These are phyloP conservation scores for Drosophila bifasciata DNA, from an alignment of 1,140 invertebrate genomes.

Conservation along the genomic window DNA sequence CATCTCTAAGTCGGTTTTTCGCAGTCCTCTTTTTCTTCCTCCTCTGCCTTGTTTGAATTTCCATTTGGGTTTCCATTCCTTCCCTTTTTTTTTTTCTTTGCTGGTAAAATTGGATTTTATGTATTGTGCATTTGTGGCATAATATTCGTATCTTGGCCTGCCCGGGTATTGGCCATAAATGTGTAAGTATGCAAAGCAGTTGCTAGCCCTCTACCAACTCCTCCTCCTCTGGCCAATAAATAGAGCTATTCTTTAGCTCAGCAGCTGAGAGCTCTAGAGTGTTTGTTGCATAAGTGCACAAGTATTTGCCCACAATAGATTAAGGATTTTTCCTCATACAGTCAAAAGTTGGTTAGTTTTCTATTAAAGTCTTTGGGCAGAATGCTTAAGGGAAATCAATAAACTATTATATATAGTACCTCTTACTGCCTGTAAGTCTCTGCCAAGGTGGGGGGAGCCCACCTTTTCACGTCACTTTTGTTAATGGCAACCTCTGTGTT, in stretches of 20 bases:
- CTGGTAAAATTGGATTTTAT: constrained; percentile 67
- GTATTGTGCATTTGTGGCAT: constrained; percentile 46
- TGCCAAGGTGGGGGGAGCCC: background rate
- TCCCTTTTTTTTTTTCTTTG: constrained; percentile 10
- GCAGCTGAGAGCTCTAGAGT: too few relatives aligned
- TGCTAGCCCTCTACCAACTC: constrained; percentile 6
- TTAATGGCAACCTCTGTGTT: constrained; percentile 67
- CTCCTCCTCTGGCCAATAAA: constrained; percentile 6
- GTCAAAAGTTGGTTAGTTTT: too few relatives aligned
- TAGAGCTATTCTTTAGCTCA: constrained; percentile 2
- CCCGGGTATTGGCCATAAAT: constrained; percentile 48
- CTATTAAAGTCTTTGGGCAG: too few relatives aligned
- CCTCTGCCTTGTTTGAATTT: too few relatives aligned
- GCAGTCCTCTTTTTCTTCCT: too few relatives aligned
- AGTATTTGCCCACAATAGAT: too few relatives aligned
- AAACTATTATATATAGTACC: constrained; percentile 27
- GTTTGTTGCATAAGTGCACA: too few relatives aligned
- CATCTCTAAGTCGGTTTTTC: too few relatives aligned
- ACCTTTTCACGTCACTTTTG: constrained; percentile 34
- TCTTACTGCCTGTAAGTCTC: background rate
- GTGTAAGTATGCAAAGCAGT: constrained; percentile 34
- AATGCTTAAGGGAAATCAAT: constrained; percentile 49
- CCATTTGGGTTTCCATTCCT: constrained; percentile 31
- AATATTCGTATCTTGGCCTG: constrained; percentile 27
- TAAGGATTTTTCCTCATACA: too few relatives aligned